These are phyloP conservation scores for Parascotia fuliginaria DNA, from an alignment of 2,888 invertebrate species.

Conservation along the genomic window DNA sequence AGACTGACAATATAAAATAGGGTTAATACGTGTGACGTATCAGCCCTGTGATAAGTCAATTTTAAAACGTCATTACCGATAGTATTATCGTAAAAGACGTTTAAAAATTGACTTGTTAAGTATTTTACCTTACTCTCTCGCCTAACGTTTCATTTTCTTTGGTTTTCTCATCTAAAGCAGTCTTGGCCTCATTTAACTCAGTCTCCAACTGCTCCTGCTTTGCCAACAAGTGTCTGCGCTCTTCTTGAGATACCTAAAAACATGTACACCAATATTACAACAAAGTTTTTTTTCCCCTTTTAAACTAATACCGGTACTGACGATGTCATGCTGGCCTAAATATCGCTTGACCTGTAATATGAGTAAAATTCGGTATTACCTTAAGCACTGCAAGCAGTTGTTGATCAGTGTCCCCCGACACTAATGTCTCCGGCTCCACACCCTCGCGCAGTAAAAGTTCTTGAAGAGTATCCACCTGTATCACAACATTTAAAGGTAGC, in stretches of 20 bases:
- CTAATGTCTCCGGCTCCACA: constrained; percentile 87
- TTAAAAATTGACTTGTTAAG: not conserved
- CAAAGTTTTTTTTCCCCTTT: too few relatives aligned
- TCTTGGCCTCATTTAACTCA: constrained; percentile 88
- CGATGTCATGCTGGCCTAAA: too few relatives aligned
- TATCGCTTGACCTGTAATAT: too few relatives aligned
- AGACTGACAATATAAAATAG: too few relatives aligned
- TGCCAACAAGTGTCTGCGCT: constrained; percentile 89
- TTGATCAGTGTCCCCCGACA: constrained; percentile 91
- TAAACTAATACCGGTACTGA: too few relatives aligned
- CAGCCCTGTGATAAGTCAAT: too few relatives aligned
- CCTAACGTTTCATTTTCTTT: constrained; percentile 88
- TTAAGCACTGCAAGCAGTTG: constrained; percentile 94
- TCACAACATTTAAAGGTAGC: too few relatives aligned
- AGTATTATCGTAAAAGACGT: too few relatives aligned
- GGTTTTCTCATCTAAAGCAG: constrained; percentile 86
- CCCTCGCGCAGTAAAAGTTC: constrained; percentile 90
- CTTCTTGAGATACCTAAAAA: constrained; percentile 89
- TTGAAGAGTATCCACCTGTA: constrained; percentile 92
- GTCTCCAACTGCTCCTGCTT: constrained; percentile 92
- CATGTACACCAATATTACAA: too few relatives aligned
- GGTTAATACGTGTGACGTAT: too few relatives aligned
- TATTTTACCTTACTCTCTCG: constrained; percentile 87
- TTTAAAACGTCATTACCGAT: too few relatives aligned
- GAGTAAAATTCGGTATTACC: too few relatives aligned